phyloP scores from a whole-genome alignment of 1,140 invertebrate genomes.

The Phthorimaea operculella region DNA sequence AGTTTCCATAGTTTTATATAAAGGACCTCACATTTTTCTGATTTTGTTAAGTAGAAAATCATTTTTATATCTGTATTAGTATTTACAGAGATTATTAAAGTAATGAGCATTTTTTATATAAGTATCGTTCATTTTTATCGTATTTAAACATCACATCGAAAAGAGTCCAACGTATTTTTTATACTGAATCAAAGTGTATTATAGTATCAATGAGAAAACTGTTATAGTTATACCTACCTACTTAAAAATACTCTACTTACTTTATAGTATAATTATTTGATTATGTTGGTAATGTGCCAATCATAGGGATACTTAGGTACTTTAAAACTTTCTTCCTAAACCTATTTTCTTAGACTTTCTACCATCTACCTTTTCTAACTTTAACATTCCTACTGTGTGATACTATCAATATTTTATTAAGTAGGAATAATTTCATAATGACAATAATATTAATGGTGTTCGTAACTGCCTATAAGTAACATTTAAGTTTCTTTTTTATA shows the following conservation, averaged over 20 bases:
- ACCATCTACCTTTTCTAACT: conserved; percentile 1
- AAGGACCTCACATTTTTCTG: too few species aligned
- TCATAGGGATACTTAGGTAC: not conserved
- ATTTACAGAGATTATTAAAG: too few species aligned
- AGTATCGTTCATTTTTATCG: too few species aligned
- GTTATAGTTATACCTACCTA: too few species aligned
- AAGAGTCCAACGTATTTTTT: not conserved
- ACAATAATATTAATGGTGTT: conserved; percentile 39
- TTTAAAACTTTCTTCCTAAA: too few species aligned
- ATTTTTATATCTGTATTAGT: too few species aligned
- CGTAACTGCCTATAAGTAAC: conserved; percentile 37
- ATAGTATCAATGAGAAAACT: not conserved
- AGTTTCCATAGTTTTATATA: too few species aligned
- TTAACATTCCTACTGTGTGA: conserved; percentile 37
- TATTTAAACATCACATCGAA: not conserved
- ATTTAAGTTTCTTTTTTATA: conserved; percentile 31
- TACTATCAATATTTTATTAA: conserved; percentile 13
- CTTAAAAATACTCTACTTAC: not conserved
- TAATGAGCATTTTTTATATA: too few species aligned
- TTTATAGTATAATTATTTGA: not conserved
- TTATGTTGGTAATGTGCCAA: not conserved
- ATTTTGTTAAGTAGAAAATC: too few species aligned
- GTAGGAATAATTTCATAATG: conserved; percentile 13
- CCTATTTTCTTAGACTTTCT: not conserved
- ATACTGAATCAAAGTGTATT: not conserved